Evolutionary conservation across 2,113 vertebrate genomes (phyloP).

Genomic region (Sapajus apella): DNA sequence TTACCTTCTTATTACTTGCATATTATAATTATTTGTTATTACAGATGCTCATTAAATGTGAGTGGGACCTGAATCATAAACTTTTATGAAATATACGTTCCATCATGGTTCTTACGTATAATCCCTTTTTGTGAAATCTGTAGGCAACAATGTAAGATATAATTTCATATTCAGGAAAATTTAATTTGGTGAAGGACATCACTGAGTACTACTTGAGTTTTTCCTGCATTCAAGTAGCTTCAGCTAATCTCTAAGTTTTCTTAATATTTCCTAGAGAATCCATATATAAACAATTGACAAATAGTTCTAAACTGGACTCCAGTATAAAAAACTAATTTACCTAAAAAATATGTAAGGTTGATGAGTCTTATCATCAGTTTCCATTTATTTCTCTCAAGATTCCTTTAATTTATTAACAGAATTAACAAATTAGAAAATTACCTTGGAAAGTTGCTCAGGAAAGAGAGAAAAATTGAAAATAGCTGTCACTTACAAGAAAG

Average conservation of each 20-base stretch:
- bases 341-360: background rate
- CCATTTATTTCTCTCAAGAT: background rate
- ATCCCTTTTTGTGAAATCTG: background rate
- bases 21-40: background rate
- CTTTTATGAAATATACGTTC: background rate
- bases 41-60: background rate
- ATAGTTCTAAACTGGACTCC: background rate
- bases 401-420: constrained; percentile 36
- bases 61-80: background rate
- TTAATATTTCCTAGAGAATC: background rate
- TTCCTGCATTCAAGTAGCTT: background rate
- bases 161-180: background rate
- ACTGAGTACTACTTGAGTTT: background rate
- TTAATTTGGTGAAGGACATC: background rate
- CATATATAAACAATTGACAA: background rate
- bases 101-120: background rate
- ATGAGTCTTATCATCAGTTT: background rate
- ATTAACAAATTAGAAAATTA: constrained; percentile 29
- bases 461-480: background rate
- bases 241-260: background rate
- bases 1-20: background rate
- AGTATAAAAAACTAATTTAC: background rate
- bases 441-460: background rate
- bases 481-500: background rate
- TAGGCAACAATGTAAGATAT: background rate